These are phyloP conservation scores for Meganola albula DNA, from an alignment of 2,888 invertebrate species.

Conservation along the genomic window DNA sequence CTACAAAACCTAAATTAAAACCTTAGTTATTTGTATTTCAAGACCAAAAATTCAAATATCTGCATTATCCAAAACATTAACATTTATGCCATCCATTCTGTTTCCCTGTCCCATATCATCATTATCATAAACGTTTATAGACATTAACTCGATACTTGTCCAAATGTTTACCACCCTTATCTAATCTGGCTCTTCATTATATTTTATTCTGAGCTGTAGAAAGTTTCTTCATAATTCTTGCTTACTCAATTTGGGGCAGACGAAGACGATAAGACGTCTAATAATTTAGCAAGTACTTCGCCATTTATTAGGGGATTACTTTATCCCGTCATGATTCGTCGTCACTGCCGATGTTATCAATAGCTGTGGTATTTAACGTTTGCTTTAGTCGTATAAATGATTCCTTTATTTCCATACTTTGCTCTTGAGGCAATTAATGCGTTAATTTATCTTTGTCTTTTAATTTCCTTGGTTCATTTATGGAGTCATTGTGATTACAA, in stretches of 20 bases:
- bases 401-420: too few relatives aligned
- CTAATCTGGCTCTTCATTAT: conserved; percentile 68
- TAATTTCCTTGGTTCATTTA: too few relatives aligned
- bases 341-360: conserved; percentile 59
- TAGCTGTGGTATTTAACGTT: conserved; percentile 44
- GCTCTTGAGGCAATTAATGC: too few relatives aligned
- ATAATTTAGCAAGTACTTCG: conserved; percentile 62
- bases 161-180: conserved; percentile 57
- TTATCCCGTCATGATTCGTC: conserved; percentile 60
- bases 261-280: conserved; percentile 65
- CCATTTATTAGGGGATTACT: conserved; percentile 60
- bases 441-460: too few relatives aligned
- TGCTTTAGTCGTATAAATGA: too few relatives aligned
- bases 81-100: conserved; percentile 1
- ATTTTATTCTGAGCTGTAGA: conserved; percentile 57
- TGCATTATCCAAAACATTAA: not conserved
- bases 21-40: too few relatives aligned
- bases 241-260: conserved; percentile 66
- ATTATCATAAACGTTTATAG: conserved; percentile 15
- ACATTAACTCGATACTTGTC: conserved; percentile 26
- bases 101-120: conserved; percentile 1
- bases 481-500: too few relatives aligned
- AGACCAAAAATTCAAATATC: not conserved
- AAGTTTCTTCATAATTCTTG: conserved; percentile 71
- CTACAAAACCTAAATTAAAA: too few relatives aligned